Percentiles rank a stretch among this genome's conserved stretches.
phyloP scores from a whole-genome alignment of 1,140 invertebrate species.

The Belonocnema kinseyi region DNA sequence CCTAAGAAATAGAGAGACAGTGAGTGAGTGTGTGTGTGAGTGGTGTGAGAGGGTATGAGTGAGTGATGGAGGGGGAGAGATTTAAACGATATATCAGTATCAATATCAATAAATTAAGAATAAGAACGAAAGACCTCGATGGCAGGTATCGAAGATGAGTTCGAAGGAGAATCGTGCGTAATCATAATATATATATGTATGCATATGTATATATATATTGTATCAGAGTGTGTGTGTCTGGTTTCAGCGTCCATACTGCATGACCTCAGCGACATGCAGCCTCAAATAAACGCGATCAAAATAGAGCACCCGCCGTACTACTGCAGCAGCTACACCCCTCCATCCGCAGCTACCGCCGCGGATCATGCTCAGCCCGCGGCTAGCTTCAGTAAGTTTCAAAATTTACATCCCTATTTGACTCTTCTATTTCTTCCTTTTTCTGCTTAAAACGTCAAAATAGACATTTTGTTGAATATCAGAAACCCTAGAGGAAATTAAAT shows the following conservation, averaged over 20 bases:
- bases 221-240: slow-evolving; percentile 70
- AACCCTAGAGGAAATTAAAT: neutral
- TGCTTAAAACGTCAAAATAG: slow-evolving; percentile 23
- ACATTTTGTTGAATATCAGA: neutral
- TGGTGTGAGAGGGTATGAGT: neutral
- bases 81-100: too few relatives aligned
- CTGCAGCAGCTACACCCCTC: slow-evolving; percentile 93
- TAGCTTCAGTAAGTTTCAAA: slow-evolving; percentile 75
- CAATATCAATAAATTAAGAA: neutral
- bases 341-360: slow-evolving; percentile 77
- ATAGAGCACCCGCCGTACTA: slow-evolving; percentile 93
- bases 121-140: neutral
- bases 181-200: neutral
- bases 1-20: neutral
- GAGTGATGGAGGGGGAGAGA: too few relatives aligned
- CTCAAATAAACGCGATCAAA: slow-evolving; percentile 90
- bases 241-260: slow-evolving; percentile 94
- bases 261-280: slow-evolving; percentile 87
- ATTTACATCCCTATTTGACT: slow-evolving; percentile 51
- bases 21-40: too few relatives aligned
- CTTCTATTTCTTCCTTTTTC: slow-evolving; percentile 39
- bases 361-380: slow-evolving; percentile 73
- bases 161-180: neutral
- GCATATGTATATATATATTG: slow-evolving; percentile 31
- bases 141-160: neutral